Conservation (phyloP, 2,888 invertebrate species). For the Tachina lurida region DNA sequence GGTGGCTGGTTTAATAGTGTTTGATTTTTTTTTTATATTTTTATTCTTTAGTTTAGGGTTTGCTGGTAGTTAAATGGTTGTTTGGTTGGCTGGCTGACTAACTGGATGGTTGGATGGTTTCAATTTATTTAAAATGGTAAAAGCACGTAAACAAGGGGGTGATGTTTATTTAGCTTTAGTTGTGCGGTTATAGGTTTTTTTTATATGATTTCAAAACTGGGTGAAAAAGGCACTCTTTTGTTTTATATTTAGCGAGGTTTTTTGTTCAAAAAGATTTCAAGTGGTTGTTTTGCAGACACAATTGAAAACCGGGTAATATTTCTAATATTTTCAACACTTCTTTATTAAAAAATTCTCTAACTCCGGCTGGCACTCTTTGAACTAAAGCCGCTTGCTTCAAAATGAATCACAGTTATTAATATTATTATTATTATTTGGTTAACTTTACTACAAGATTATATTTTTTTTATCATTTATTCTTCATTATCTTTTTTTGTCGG, state of each 20-base stretch:
- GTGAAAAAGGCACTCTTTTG: conserved; percentile 67
- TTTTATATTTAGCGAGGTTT: conserved; percentile 38
- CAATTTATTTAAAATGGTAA: conserved; percentile 36
- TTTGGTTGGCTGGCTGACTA: conserved; percentile 20
- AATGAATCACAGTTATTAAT: conserved; percentile 14
- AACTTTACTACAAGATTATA: conserved; percentile 25
- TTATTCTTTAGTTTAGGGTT: conserved; percentile 48
- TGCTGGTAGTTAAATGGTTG: conserved; percentile 51
- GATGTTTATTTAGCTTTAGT: conserved; percentile 28
- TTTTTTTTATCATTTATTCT: conserved; percentile 55
- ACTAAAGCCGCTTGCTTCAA: neutral
- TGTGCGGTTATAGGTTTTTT: neutral
- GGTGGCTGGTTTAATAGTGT: conserved; percentile 30
- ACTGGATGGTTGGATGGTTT: conserved; percentile 45
- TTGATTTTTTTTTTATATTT: conserved; percentile 19
- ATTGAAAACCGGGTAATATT: conserved; percentile 8
- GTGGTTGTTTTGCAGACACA: conserved; percentile 48
- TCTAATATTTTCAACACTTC: conserved; percentile 43
- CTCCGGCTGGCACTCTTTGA: neutral
- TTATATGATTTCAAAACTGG: conserved; percentile 22
- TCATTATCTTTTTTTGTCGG: conserved; percentile 55
- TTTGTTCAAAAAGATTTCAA: conserved; percentile 38
- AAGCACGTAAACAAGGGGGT: conserved; percentile 37
- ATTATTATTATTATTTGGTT: conserved; percentile 15
- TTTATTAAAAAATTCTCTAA: conserved; percentile 17